These are phyloP conservation scores for Atherix ibis DNA, from an alignment of 2,888 invertebrate genomes.

Conservation along the genomic window DNA sequence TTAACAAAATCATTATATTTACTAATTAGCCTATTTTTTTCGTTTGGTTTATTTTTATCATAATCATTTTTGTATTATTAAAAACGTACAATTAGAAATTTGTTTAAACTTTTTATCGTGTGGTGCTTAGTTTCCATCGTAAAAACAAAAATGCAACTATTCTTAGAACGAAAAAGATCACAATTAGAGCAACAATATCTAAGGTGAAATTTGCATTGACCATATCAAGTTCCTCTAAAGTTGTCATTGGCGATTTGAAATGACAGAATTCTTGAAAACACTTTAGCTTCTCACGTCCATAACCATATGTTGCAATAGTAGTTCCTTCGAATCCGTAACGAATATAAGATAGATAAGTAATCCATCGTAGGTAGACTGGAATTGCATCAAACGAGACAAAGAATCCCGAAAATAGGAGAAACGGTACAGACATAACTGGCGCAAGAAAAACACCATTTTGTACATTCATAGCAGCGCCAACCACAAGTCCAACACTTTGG, in stretches of 20 bases:
- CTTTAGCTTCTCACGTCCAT: constrained; percentile 60
- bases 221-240: constrained; percentile 79
- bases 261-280: constrained; percentile 76
- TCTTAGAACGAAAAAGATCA: constrained; percentile 64
- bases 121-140: constrained; percentile 70
- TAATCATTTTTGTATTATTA: too few relatives aligned
- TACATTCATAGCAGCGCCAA: constrained; percentile 90
- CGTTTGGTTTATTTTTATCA: too few relatives aligned
- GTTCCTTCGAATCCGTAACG: constrained; percentile 93
- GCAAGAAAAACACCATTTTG: constrained; percentile 94
- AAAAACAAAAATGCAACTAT: constrained; percentile 72
- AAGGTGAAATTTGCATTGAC: constrained; percentile 58
- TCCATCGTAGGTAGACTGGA: constrained; percentile 86
- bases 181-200: constrained; percentile 62
- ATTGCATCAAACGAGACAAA: constrained; percentile 95
- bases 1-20: too few relatives aligned
- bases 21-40: too few relatives aligned
- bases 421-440: constrained; percentile 92
- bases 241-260: constrained; percentile 65
- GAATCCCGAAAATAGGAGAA: constrained; percentile 91
- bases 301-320: constrained; percentile 81
- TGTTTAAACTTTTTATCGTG: constrained; percentile 58
- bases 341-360: constrained; percentile 88
- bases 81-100: too few relatives aligned
- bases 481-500: constrained; percentile 86